These are phyloP conservation scores for Cheilosia impressa DNA, from an alignment of 2,888 invertebrate genomes.

Conservation along the genomic window DNA sequence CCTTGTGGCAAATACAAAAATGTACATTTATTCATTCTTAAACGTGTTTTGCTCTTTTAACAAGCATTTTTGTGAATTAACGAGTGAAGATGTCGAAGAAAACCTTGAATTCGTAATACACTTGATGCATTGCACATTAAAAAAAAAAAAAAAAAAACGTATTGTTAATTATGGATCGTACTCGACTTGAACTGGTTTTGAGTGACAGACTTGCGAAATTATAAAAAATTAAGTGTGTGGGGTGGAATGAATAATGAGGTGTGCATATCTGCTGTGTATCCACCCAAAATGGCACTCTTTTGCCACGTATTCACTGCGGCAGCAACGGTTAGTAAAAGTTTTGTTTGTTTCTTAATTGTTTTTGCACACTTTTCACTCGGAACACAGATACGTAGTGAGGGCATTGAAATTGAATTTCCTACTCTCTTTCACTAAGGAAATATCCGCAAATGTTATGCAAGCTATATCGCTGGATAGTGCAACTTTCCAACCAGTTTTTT, in stretches of 20 bases:
- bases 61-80: slow-evolving; percentile 48
- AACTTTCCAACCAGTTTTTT: slow-evolving; percentile 71
- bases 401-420: slow-evolving; percentile 59
- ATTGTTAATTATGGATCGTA: slow-evolving; percentile 28
- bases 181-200: slow-evolving; percentile 43
- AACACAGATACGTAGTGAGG: slow-evolving; percentile 14
- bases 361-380: slow-evolving; percentile 47
- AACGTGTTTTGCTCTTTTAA: slow-evolving; percentile 51
- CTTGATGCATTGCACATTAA: slow-evolving; percentile 52
- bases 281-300: slow-evolving; percentile 29
- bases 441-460: slow-evolving; percentile 68
- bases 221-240: slow-evolving; percentile 6
- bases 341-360: slow-evolving; percentile 5
- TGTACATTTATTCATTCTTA: slow-evolving; percentile 33
- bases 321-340: slow-evolving; percentile 38
- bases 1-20: slow-evolving; percentile 49
- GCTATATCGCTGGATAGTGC: slow-evolving; percentile 1
- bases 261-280: slow-evolving; percentile 40
- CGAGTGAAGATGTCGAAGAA: slow-evolving; percentile 62
- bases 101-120: slow-evolving; percentile 66
- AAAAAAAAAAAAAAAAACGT: neutral
- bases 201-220: slow-evolving; percentile 13
- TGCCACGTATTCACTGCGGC: slow-evolving; percentile 57
- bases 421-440: slow-evolving; percentile 57
- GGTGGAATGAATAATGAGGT: slow-evolving; percentile 10